These are phyloP conservation scores for Plectropomus leopardus DNA, from an alignment of 2,113 vertebrate species.

Conservation along the genomic window DNA sequence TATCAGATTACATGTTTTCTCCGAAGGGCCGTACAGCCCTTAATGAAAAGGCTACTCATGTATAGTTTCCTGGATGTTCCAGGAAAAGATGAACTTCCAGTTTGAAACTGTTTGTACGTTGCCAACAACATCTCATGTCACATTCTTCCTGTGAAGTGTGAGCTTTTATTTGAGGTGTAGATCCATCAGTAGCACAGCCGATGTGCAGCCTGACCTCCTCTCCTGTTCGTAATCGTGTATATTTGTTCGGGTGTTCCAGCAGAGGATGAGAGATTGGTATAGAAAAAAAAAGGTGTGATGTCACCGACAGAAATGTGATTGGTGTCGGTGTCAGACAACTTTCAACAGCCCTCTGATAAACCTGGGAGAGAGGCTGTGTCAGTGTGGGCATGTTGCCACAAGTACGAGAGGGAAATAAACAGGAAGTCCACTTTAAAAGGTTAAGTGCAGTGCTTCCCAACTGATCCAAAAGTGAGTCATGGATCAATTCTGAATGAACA, in stretches of 20 bases:
- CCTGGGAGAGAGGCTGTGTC: not conserved
- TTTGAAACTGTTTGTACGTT: too few relatives aligned
- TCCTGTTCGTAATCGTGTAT: conserved; percentile 28
- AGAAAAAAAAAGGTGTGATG: conserved; percentile 22
- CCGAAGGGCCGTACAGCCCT: conserved; percentile 12
- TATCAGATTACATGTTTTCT: conserved; percentile 34
- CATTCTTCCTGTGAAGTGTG: conserved; percentile 26
- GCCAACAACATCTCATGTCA: conserved; percentile 25
- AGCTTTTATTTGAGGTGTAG: conserved; percentile 35
- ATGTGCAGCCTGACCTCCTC: conserved; percentile 4
- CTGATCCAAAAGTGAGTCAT: too few relatives aligned
- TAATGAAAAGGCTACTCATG: not conserved
- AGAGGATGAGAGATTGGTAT: conserved; percentile 8
- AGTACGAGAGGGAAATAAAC: not conserved
- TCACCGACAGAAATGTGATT: conserved; percentile 40
- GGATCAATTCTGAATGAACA: too few relatives aligned
- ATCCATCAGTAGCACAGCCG: conserved; percentile 9
- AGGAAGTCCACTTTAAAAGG: not conserved
- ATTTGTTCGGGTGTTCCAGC: conserved; percentile 10
- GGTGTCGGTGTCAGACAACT: conserved; percentile 15
- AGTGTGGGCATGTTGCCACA: conserved; percentile 2
- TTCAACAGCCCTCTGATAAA: conserved; percentile 23
- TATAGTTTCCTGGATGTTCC: conserved; percentile 22
- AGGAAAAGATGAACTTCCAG: conserved; percentile 12
- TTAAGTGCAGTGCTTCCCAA: too few relatives aligned